Conservation (phyloP, 2,797 vertebrate species). For the Sebastes cheni region DNA sequence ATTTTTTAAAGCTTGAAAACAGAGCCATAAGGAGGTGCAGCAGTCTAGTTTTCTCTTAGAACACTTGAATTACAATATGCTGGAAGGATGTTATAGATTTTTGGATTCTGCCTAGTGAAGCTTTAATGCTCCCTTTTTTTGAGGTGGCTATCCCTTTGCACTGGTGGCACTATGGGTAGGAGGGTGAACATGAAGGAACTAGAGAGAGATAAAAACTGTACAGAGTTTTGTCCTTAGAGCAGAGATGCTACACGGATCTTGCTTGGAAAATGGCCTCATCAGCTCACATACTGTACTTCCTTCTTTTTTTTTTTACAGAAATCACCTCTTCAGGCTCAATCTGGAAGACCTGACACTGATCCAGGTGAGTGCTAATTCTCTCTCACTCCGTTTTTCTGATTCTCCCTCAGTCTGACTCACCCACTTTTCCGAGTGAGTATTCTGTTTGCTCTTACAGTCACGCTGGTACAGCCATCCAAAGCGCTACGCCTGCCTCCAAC, state of each 20-base stretch:
- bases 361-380: constrained; percentile 86
- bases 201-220: background rate
- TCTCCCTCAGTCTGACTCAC: constrained; percentile 12
- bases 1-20: background rate
- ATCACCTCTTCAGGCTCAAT: constrained; percentile 95
- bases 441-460: constrained; percentile 17
- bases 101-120: background rate
- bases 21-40: background rate
- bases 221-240: background rate
- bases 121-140: constrained; percentile 1
- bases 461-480: background rate
- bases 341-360: constrained; percentile 95
- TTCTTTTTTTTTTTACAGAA: constrained; percentile 80
- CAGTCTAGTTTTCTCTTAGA: too few relatives aligned
- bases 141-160: constrained; percentile 15
- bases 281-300: constrained; percentile 26
- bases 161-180: background rate
- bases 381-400: background rate
- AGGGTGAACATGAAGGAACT: background rate
- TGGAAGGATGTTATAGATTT: background rate
- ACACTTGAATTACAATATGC: background rate
- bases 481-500: constrained; percentile 3
- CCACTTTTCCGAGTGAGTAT: background rate
- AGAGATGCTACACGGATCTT: background rate
- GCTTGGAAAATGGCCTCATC: constrained; percentile 18